A percentile compares a stretch with the other conserved stretches of the same genome.
Conservation (phyloP, 2,888 invertebrate genomes). For the Dioctria linearis region DNA sequence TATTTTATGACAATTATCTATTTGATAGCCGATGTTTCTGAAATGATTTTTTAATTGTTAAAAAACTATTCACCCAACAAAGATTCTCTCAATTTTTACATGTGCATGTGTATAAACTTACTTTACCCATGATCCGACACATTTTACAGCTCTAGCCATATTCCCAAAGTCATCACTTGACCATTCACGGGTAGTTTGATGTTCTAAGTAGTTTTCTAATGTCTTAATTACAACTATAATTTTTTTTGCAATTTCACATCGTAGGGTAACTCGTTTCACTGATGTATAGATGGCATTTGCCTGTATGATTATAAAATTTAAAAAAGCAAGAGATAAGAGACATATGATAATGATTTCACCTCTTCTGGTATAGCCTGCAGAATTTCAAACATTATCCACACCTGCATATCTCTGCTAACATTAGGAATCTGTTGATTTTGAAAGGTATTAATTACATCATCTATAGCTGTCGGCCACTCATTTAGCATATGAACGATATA, state of each 20-base stretch:
- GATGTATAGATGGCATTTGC: slow-evolving; percentile 69
- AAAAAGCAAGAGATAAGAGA: slow-evolving; percentile 16
- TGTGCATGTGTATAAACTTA: slow-evolving; percentile 53
- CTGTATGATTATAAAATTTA: slow-evolving; percentile 56
- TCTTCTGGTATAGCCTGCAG: slow-evolving; percentile 91
- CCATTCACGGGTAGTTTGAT: slow-evolving; percentile 66
- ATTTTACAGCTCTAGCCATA: slow-evolving; percentile 74
- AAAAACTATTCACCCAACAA: slow-evolving; percentile 66
- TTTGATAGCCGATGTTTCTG: slow-evolving; percentile 68
- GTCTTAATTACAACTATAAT: slow-evolving; percentile 68
- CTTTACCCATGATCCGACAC: slow-evolving; percentile 78
- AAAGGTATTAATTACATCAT: slow-evolving; percentile 80
- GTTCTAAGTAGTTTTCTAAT: slow-evolving; percentile 66
- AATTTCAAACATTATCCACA: slow-evolving; percentile 84
- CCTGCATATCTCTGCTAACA: slow-evolving; percentile 75
- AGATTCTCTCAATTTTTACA: slow-evolving; percentile 37
- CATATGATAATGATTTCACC: slow-evolving; percentile 75
- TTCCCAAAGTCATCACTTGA: slow-evolving; percentile 72
- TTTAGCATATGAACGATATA: slow-evolving; percentile 81
- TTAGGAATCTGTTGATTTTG: slow-evolving; percentile 75
- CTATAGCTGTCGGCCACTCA: slow-evolving; percentile 78
- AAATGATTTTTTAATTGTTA: slow-evolving; percentile 18
- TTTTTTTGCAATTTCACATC: slow-evolving; percentile 67
- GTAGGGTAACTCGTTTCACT: slow-evolving; percentile 66
- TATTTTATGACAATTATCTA: slow-evolving; percentile 68